Evolutionary conservation across 2,113 vertebrate genomes (phyloP), one percentile per base, ranked within the genome.

Genomic region (Paradisaea rubra): DNA sequence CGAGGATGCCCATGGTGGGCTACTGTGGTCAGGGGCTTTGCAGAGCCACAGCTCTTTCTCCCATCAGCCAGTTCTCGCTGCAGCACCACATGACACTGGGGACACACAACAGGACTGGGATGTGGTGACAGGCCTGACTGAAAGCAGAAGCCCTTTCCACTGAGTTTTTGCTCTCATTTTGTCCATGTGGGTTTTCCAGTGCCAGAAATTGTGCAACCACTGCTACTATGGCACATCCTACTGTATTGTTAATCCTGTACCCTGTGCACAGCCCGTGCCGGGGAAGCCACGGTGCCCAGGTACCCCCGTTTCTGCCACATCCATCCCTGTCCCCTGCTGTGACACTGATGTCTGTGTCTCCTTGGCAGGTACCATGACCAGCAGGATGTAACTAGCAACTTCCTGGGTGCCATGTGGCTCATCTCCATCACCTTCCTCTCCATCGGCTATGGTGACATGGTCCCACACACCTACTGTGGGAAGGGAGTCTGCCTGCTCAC

Each of bases 401-500:
- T 99, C 95, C 98, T 99, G 96, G 98, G 99, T 5, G 99, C 99
- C 94, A 99, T 99, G 99, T 99, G 99, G 99, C 98, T 99, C 72
- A 99, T 99, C 97, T 99, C 99, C 96, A 99, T 99, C 98, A 99
- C 99, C 19, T 99, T 99, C 97, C 98, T 99, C 70, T 99, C 99
- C 97, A 99, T 99, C 3, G 99, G 99, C 79, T 99, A 99, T 0
- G 99, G 99, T 23, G 99, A 99, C 96, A 99, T 99, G 99, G 99
- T 99, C 45, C 99, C 99, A 12, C 98, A 99, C 97, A 99, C 99
- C 18, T 99, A 99, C 98, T 99, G 99, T 65, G 99, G 99, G 91
- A 99, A 99, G 95, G 99, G 99, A 23, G 99, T 99, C 72, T 99
- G 99, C 82, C 98, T 99, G n/a, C 98, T 99, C 92, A 99, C 99